phyloP scores from a whole-genome alignment of 2,888 invertebrate species.

The Pristionchus fissidentatus region DNA sequence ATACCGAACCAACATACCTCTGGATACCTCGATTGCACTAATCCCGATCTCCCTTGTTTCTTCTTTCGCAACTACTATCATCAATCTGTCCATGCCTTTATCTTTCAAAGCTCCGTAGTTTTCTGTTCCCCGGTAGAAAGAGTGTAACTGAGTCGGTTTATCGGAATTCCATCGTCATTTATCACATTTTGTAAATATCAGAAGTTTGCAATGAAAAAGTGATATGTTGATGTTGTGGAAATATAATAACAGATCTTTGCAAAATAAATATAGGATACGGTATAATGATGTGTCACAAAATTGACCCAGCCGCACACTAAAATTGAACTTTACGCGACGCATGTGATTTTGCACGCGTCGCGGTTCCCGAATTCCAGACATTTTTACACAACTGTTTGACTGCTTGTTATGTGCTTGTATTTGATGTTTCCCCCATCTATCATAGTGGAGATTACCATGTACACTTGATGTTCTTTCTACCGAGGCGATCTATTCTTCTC shows the following conservation, averaged over 20 bases:
- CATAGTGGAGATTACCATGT: not conserved
- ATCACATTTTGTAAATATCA: constrained; percentile 26
- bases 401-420: constrained; percentile 9
- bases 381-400: constrained; percentile 20
- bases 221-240: not conserved
- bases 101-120: not conserved
- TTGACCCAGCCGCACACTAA: not conserved
- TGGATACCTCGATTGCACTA: constrained; percentile 22
- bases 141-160: constrained; percentile 3
- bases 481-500: no score
- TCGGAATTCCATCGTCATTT: not conserved
- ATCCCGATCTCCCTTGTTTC: constrained; percentile 31
- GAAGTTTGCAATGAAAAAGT: not conserved
- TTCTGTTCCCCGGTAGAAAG: not conserved
- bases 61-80: constrained; percentile 7
- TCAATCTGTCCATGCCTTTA: constrained; percentile 38
- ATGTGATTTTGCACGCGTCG: constrained; percentile 26
- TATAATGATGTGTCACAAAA: no score
- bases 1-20: not conserved
- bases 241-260: no score
- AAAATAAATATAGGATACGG: no score
- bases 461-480: no score
- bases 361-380: not conserved
- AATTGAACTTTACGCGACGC: constrained; percentile 37
- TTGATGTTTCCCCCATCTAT: constrained; percentile 1